A percentile compares a stretch with the other conserved stretches of the same genome.
phyloP scores from a whole-genome alignment of 2,888 invertebrate species.

The Nemotelus nigrinus region DNA sequence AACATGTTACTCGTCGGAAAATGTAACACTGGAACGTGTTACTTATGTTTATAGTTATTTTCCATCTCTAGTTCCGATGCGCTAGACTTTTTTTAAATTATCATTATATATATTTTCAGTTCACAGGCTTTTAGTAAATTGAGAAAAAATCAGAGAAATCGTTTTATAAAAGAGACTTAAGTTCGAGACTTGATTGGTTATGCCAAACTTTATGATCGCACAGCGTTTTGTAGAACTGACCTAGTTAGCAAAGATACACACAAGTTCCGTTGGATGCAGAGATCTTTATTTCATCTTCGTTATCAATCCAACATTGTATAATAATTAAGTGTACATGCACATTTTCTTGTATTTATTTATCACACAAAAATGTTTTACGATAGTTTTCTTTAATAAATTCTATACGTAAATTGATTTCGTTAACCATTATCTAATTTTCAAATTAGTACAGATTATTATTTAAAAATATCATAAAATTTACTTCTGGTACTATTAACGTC shows the following conservation, averaged over 20 bases:
- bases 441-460: not conserved
- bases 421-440: not conserved
- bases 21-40: no score
- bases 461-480: not conserved
- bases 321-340: constrained; percentile 19
- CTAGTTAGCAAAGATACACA: not conserved
- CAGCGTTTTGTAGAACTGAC: no score
- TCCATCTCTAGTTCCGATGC: no score
- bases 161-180: no score
- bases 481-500: not conserved
- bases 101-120: no score
- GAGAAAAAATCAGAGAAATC: no score
- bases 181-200: no score
- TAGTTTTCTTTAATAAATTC: not conserved
- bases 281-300: constrained; percentile 10
- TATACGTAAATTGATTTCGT: not conserved
- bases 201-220: no score
- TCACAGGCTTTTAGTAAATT: no score
- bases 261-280: constrained; percentile 20
- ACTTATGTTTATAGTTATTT: no score
- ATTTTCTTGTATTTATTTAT: constrained; percentile 20
- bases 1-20: no score
- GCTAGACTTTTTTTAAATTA: no score
- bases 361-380: constrained; percentile 34
- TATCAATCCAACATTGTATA: constrained; percentile 28